Evolutionary conservation across 2,888 invertebrate species (phyloP).

Genomic region (Glaucopsyche alexis): DNA sequence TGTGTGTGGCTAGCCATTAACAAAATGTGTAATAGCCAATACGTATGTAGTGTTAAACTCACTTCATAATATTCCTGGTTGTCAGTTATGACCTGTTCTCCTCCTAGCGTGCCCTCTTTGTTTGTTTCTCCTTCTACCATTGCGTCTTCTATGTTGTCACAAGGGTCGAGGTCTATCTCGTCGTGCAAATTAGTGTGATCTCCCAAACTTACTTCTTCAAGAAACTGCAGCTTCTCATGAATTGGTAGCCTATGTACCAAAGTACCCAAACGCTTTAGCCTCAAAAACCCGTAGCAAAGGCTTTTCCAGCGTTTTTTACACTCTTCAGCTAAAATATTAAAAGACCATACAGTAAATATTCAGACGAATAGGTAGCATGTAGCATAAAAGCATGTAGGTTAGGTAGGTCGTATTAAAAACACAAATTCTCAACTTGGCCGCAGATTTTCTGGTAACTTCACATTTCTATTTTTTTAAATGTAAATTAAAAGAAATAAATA

Average conservation of each 20-base stretch:
- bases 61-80: conserved; percentile 75
- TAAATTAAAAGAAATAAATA: too few relatives aligned
- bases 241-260: conserved; percentile 56
- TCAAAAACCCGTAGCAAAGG: conserved; percentile 75
- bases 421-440: too few relatives aligned
- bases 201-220: conserved; percentile 51
- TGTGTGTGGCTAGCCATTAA: too few relatives aligned
- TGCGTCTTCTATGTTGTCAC: conserved; percentile 18
- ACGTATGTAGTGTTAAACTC: conserved; percentile 30
- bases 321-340: conserved; percentile 70
- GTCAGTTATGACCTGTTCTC: conserved; percentile 68
- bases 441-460: too few relatives aligned
- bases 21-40: too few relatives aligned
- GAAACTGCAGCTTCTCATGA: conserved; percentile 64
- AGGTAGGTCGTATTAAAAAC: too few relatives aligned
- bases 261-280: conserved; percentile 66
- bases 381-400: too few relatives aligned
- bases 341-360: neutral
- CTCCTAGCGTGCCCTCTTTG: conserved; percentile 39
- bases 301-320: conserved; percentile 80
- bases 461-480: too few relatives aligned
- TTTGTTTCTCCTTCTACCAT: conserved; percentile 39
- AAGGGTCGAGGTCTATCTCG: conserved; percentile 14
- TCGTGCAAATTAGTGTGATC: conserved; percentile 24
- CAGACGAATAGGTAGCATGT: too few relatives aligned